phyloP scores from a whole-genome alignment of 1,140 invertebrate genomes.

The Saxidomus purpurata region DNA sequence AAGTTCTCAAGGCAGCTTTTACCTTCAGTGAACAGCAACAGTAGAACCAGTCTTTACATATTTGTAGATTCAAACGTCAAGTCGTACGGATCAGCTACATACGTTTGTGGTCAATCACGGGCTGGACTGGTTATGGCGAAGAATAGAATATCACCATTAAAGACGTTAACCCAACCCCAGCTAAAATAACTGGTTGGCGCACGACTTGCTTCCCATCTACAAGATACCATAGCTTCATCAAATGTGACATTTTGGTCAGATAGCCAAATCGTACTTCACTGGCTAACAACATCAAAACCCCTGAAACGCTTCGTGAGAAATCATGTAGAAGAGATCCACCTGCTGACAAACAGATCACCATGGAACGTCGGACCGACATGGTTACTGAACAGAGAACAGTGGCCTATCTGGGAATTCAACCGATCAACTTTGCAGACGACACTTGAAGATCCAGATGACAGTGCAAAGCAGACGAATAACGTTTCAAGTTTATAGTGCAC shows the following conservation, averaged over 20 bases:
- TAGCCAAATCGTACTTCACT: background rate
- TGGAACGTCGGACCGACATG: background rate
- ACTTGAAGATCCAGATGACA: background rate
- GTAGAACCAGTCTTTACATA: too few relatives aligned
- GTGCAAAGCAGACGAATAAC: background rate
- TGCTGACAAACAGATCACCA: background rate
- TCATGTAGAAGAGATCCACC: background rate
- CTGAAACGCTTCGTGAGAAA: background rate
- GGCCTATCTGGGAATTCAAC: background rate
- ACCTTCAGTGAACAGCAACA: too few relatives aligned
- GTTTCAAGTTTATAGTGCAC: background rate
- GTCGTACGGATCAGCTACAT: constrained; percentile 59
- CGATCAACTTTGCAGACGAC: background rate
- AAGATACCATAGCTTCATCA: background rate
- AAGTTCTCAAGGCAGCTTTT: too few relatives aligned
- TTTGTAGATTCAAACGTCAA: constrained; percentile 57
- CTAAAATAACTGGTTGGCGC: constrained; percentile 17
- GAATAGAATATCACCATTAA: constrained; percentile 51
- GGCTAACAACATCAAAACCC: background rate
- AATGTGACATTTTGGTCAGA: background rate
- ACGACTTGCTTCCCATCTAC: background rate
- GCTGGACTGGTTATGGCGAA: constrained; percentile 58
- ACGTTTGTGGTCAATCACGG: constrained; percentile 8
- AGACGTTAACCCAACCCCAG: constrained; percentile 1
- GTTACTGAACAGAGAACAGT: background rate